Conservation (phyloP, 2,113 vertebrate species). For the Oriolus oriolus region DNA sequence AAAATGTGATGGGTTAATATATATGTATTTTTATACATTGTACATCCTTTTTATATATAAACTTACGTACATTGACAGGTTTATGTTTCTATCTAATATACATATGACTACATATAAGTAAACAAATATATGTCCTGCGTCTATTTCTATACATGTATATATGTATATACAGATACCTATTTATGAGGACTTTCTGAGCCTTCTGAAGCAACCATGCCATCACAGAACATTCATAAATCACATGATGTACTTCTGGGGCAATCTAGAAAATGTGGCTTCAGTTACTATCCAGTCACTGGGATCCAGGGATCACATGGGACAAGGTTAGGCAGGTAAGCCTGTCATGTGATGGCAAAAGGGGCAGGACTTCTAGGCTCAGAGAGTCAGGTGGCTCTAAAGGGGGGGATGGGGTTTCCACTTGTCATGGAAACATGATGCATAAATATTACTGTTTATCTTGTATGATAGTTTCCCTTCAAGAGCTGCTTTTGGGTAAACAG, state of each 20-base stretch:
- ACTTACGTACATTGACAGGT: neutral
- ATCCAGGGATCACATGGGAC: neutral
- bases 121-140: neutral
- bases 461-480: neutral
- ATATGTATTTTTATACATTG: neutral
- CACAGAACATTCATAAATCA: neutral
- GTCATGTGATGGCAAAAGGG: neutral
- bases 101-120: neutral
- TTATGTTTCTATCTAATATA: neutral
- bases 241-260: neutral
- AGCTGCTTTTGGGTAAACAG: neutral
- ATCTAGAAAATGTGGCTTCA: neutral
- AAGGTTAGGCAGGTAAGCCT: neutral
- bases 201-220: fast-evolving
- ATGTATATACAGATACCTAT: neutral
- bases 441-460: neutral
- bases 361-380: neutral
- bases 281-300: neutral
- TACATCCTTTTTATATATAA: neutral
- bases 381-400: neutral
- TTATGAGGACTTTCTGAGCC: neutral
- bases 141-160: neutral
- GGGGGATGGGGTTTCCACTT: neutral
- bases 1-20: neutral
- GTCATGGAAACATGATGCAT: fast-evolving